Evolutionary conservation across 1,140 invertebrate genomes (phyloP), one percentile per base, ranked within the genome.

Genomic region (Orussus abietinus): DNA sequence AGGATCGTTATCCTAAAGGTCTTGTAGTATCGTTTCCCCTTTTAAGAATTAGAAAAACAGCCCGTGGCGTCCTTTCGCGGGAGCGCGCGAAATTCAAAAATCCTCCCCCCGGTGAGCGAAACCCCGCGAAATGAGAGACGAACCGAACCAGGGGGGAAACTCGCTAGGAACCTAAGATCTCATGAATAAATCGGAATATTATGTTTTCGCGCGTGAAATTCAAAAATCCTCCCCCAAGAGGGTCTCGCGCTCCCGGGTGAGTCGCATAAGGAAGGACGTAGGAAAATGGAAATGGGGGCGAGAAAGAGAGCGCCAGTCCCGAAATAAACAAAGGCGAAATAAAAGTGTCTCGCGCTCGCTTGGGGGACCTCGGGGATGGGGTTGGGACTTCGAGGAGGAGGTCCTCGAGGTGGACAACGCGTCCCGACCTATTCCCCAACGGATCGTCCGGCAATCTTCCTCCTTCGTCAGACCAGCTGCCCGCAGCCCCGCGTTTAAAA

Each of bases 321-420:
- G 37, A 42, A 46, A 50, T 46, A 42, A 50, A 50, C 43, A 44
- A 35, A 42, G 36, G 37, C 42, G 42, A 50, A 46, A 10, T 20
- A 18, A 40, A 40, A 40, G 29, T 40, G 17, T 14, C 18, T 11
- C 19, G 21, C 26, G 4, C 29, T 21, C 21, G 12, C 4, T 32
- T 20, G 18, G 6, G 18, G 26, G 20, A 32, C 19, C 26, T 22
- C 29, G 19, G 28, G 33, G 13, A 32, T 21, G 33, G 22, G 20
- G 10, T 19, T 19, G n/a, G 15, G 20, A 18, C 5, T 35, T 19
- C 20, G 14, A 21, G 18, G 33, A 18, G 10, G 10, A 35, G 11
- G 6, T 5, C 5, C 33, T 19, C 33, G 20, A 9, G 40, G 18
- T 18, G 12, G 11, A 11, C 40, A 34, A 7, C 32, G 21, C 13